phyloP scores from a whole-genome alignment of 2,888 invertebrate genomes.

The Diplazon laetatorius region DNA sequence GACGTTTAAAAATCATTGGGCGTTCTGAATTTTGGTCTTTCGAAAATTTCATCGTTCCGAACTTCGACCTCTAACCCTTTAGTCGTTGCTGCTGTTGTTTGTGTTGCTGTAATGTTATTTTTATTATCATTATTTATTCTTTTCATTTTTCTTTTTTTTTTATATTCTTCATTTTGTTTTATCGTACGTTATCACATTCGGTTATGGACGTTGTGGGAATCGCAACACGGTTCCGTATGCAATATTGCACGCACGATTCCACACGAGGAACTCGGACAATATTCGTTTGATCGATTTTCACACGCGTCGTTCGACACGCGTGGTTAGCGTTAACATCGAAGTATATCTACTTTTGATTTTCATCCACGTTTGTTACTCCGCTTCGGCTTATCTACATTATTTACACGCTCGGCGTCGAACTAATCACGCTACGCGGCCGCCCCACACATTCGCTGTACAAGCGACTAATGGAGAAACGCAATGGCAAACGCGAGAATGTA shows the following conservation, averaged over 20 bases:
- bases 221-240: too few relatives aligned
- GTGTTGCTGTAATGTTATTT: not conserved
- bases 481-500: not conserved
- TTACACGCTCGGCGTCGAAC: constrained; percentile 27
- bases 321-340: too few relatives aligned
- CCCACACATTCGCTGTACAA: too few relatives aligned
- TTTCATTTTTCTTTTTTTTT: constrained; percentile 19
- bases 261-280: not conserved
- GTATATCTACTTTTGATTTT: constrained; percentile 22
- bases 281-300: constrained; percentile 51
- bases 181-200: constrained; percentile 43
- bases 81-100: constrained; percentile 36
- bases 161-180: constrained; percentile 19
- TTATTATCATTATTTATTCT: too few relatives aligned
- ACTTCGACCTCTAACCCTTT: too few relatives aligned
- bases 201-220: constrained; percentile 36
- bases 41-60: too few relatives aligned
- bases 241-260: constrained; percentile 7
- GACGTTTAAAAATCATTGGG: too few relatives aligned
- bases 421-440: constrained; percentile 14
- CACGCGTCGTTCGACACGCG: not conserved
- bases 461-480: constrained; percentile 14
- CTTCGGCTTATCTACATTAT: constrained; percentile 42
- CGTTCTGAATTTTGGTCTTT: too few relatives aligned
- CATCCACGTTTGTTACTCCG: constrained; percentile 15